phyloP scores from a whole-genome alignment of 2,113 vertebrate genomes.

The Mesitornis unicolor region DNA sequence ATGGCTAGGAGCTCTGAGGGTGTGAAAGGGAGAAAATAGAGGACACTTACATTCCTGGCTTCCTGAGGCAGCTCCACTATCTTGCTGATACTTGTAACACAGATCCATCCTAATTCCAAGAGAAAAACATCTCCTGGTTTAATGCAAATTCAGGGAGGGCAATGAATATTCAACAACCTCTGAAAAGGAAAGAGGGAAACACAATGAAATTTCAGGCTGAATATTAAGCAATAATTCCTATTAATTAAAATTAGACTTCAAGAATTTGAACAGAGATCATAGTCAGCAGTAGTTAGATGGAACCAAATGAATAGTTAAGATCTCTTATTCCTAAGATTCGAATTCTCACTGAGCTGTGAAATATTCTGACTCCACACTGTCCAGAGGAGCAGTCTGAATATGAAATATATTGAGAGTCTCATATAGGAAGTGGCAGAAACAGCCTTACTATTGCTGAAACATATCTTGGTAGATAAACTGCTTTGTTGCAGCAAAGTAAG shows the following conservation, averaged over 20 bases:
- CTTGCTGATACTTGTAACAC: background rate
- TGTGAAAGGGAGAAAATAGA: background rate
- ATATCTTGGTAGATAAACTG: background rate
- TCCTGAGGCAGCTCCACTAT: background rate
- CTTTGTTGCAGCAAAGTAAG: background rate
- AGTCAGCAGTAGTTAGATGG: background rate
- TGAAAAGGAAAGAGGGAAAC: background rate
- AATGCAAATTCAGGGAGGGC: background rate
- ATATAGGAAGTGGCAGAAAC: background rate
- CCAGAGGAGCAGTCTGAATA: background rate
- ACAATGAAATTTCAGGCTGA: background rate
- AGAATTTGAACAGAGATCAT: background rate
- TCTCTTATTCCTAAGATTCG: background rate
- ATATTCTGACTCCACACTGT: background rate
- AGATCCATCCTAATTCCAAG: background rate
- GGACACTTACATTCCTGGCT: background rate
- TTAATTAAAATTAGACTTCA: constrained; percentile 24
- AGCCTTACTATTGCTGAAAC: background rate
- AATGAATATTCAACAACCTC: background rate
- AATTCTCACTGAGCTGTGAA: background rate
- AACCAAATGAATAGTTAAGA: background rate
- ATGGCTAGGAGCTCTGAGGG: background rate
- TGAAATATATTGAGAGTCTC: background rate
- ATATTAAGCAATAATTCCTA: background rate
- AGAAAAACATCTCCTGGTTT: background rate